Percentiles rank a stretch among this genome's conserved stretches.
These are phyloP conservation scores for Dicentrarchus labrax DNA, from an alignment of 2,113 vertebrate species.

Conservation along the genomic window DNA sequence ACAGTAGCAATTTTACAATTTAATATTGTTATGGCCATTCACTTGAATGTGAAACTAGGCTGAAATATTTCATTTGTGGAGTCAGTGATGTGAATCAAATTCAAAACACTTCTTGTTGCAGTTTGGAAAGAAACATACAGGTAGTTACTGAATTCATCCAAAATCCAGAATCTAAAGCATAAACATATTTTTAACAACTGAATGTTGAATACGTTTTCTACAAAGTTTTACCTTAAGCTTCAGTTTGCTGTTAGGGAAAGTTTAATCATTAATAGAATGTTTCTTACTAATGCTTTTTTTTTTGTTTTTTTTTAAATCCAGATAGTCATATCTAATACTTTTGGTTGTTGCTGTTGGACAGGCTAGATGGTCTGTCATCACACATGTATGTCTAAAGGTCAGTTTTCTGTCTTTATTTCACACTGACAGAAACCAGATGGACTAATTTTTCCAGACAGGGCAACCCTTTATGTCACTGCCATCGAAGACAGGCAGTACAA, in stretches of 20 bases:
- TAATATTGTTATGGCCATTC: not conserved
- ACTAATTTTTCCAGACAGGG: slow-evolving; percentile 93
- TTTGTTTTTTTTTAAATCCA: not conserved
- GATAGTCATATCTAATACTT: not conserved
- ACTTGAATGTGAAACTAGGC: not conserved
- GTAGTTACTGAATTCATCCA: too few relatives aligned
- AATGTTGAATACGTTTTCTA: not conserved
- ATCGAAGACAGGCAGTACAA: slow-evolving; percentile 96
- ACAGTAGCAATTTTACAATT: not conserved
- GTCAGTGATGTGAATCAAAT: not conserved
- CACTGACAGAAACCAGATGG: slow-evolving; percentile 89
- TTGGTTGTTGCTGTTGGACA: not conserved
- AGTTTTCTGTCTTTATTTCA: not conserved
- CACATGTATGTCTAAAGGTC: not conserved
- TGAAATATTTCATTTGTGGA: not conserved
- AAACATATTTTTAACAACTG: not conserved
- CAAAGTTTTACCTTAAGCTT: not conserved
- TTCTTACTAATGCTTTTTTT: too few relatives aligned
- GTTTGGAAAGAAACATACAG: not conserved
- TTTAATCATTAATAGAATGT: too few relatives aligned
- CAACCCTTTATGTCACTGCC: slow-evolving; percentile 92
- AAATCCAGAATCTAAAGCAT: not conserved
- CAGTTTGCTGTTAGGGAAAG: not conserved
- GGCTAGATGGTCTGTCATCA: not conserved
- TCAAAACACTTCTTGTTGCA: not conserved